Evolutionary conservation across 2,888 invertebrate genomes (phyloP), one percentile per base, ranked within the genome.

Genomic region (Limnephilus marmoratus): DNA sequence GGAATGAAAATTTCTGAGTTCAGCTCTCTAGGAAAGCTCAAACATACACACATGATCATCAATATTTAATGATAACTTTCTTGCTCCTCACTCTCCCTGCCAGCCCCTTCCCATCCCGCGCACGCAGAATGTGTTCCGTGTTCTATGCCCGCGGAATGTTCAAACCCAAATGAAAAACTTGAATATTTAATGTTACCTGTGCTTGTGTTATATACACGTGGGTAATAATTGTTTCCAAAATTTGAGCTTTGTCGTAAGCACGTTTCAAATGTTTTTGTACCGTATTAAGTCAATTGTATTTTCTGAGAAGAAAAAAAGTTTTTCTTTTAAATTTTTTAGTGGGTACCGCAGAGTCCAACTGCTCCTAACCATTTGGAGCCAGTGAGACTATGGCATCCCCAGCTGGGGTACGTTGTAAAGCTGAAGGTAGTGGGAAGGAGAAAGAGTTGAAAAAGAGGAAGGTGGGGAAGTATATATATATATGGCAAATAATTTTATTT

Each of bases 151-250:
- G 68, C 68, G 49, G 87, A 45, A 86, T 86, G 86, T 83, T 83
- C 86, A 41, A 86, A 45, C 86, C 9, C 45, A 45, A 86, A 86
- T 86, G 86, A 86, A 86, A 86, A 86, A 86, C 86, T 13, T 86
- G 29, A 41, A 86, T 45, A 41, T 86, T 86, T 86, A 4, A 86
- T 45, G 45, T 45, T 68, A 82, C 82, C 82, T 82, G 82, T 82
- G 82, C 34, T 82, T 82, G 18, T 13, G 34, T 34, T 34, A 82
- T 82, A 82, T 34, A 82, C 82, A 82, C 82, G 34, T 11, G 82
- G 68, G 68, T 68, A 68, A 68, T 68, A 68, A 68, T 68, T 68
- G 68, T 68, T 68, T 24, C 68, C n/a, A 24, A 24, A 68, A 68
- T 68, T 68, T 53, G 53, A 53, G 53, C 18, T 18, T 18, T 18